These are phyloP conservation scores for Corydoras sp. DNA, from an alignment of 2,113 vertebrate genomes.

Conservation along the genomic window DNA sequence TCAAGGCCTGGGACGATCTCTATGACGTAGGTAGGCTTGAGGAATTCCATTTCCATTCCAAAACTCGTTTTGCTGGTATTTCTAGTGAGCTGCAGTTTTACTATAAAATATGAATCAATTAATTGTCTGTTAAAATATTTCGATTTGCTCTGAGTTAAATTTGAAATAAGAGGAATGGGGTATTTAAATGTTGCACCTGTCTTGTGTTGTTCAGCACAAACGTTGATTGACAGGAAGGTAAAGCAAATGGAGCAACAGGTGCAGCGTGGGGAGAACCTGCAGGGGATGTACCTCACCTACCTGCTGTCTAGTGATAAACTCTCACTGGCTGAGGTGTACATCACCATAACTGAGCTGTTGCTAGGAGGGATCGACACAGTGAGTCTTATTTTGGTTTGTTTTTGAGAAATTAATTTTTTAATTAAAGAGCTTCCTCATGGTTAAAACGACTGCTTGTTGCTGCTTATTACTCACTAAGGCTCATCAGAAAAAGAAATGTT, in stretches of 20 bases:
- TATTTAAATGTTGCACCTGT: neutral
- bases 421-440: neutral
- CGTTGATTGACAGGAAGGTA: slow-evolving; percentile 57
- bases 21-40: slow-evolving; percentile 56
- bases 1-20: slow-evolving; percentile 69
- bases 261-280: slow-evolving; percentile 32
- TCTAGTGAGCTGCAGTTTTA: no score
- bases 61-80: no score
- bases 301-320: slow-evolving; percentile 59
- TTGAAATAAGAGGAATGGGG: no score
- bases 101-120: no score
- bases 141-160: neutral
- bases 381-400: slow-evolving; percentile 35
- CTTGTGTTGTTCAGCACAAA: slow-evolving; percentile 49
- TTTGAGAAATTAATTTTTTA: neutral
- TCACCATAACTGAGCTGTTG: slow-evolving; percentile 63
- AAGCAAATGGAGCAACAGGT: slow-evolving; percentile 48
- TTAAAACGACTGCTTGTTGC: no score
- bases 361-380: slow-evolving; percentile 71
- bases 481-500: no score
- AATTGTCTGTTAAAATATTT: no score
- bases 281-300: slow-evolving; percentile 64
- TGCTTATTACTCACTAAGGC: no score
- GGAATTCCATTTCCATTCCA: neutral
- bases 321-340: slow-evolving; percentile 56